Evolutionary conservation across 2,797 vertebrate genomes (phyloP).

Genomic region (Melopsittacus undulatus): DNA sequence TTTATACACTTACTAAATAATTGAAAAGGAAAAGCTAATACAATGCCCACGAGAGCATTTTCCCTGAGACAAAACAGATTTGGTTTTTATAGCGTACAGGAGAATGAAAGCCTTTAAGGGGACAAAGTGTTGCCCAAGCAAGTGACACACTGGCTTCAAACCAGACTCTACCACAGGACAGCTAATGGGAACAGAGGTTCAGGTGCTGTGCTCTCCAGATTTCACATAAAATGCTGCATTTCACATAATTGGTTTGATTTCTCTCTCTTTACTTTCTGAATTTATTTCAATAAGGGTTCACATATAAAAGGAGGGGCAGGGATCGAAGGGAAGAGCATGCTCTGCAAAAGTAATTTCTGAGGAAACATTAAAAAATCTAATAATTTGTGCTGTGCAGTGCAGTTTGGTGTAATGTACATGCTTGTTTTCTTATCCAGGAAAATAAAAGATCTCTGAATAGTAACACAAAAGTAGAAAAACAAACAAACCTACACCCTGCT

Average conservation of each 20-base stretch:
- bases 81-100: neutral
- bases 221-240: neutral
- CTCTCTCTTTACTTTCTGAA: neutral
- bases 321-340: accelerated
- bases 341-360: neutral
- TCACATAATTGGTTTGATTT: neutral
- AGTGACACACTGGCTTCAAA: neutral
- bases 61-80: neutral
- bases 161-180: neutral
- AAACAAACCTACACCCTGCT: neutral
- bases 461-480: neutral
- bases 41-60: neutral
- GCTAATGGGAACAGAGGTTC: neutral
- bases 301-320: accelerated
- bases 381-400: neutral
- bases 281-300: neutral
- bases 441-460: neutral
- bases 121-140: neutral
- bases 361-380: neutral
- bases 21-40: conserved; percentile 39
- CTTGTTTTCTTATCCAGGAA: neutral
- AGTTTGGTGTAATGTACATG: neutral
- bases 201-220: neutral
- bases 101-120: neutral
- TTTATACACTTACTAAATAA: conserved; percentile 54